Conservation (phyloP, 2,797 vertebrate genomes). For the Spinus pinus region DNA sequence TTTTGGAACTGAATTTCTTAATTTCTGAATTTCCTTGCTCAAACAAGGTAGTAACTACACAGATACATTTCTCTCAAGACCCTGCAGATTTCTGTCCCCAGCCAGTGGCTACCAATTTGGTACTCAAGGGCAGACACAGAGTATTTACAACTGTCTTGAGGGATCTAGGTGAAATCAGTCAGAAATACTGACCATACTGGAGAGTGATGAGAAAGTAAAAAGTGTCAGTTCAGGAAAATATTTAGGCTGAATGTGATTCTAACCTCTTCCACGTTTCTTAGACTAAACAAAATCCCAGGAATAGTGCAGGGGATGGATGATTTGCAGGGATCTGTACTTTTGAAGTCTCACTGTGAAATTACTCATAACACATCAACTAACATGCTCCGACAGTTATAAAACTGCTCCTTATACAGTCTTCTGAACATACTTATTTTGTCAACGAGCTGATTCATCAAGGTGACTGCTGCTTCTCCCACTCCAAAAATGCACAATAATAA, state of each 20-base stretch:
- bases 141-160: not conserved
- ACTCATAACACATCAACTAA: not conserved
- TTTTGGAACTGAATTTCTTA: not conserved
- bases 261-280: not conserved
- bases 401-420: not conserved
- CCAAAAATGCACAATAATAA: not conserved
- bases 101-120: not conserved
- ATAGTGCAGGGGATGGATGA: not conserved
- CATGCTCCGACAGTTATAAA: not conserved
- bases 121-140: not conserved
- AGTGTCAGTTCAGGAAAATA: not conserved
- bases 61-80: not conserved
- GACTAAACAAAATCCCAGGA: not conserved
- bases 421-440: not conserved
- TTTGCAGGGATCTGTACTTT: not conserved
- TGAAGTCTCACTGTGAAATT: conserved; percentile 4
- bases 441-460: conserved; percentile 4
- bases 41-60: not conserved
- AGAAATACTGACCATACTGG: not conserved
- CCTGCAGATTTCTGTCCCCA: not conserved
- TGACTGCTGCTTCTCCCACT: conserved; percentile 1
- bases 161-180: not conserved
- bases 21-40: not conserved
- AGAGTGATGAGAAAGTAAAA: not conserved
- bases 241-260: not conserved